A percentile compares a stretch with the other conserved stretches of the same genome.
Conservation (phyloP, 2,888 invertebrate species). For the Metacarcinus magister region DNA sequence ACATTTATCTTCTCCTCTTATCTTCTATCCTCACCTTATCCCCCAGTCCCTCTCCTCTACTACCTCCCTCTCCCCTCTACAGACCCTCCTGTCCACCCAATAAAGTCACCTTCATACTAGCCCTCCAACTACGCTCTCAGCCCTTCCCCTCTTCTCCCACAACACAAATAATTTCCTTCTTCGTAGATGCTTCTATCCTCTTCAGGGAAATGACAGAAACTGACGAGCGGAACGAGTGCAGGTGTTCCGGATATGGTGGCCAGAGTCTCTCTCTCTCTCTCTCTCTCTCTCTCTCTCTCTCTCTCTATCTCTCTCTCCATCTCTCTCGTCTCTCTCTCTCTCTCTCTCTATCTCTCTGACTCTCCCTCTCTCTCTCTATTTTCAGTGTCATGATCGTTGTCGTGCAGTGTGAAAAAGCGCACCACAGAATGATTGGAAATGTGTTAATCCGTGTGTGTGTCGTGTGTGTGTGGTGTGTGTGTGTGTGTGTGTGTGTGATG, state of each 20-base stretch:
- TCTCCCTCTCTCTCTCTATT: too few species aligned
- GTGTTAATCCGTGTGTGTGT: slow-evolving; percentile 2
- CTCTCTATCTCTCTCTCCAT: neutral
- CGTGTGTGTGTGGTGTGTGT: neutral
- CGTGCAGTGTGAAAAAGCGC: too few species aligned
- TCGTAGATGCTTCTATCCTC: neutral
- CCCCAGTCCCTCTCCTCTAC: neutral
- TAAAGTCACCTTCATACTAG: neutral
- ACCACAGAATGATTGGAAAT: too few species aligned
- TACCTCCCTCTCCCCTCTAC: neutral
- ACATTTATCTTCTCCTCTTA: neutral
- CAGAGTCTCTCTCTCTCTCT: neutral
- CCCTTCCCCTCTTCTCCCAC: neutral
- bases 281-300: slow-evolving; percentile 22
- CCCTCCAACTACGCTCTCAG: neutral
- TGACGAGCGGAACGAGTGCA: neutral
- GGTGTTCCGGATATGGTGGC: neutral
- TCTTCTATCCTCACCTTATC: neutral
- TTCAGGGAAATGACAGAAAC: slow-evolving; percentile 1
- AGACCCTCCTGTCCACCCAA: neutral
- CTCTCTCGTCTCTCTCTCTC: too few species aligned
- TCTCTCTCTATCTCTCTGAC: too few species aligned
- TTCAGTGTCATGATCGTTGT: too few species aligned
- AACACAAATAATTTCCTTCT: neutral
- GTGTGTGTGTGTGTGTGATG: slow-evolving; percentile 2